phyloP scores from a whole-genome alignment of 1,140 invertebrate genomes.

The Pissodes strobi region DNA sequence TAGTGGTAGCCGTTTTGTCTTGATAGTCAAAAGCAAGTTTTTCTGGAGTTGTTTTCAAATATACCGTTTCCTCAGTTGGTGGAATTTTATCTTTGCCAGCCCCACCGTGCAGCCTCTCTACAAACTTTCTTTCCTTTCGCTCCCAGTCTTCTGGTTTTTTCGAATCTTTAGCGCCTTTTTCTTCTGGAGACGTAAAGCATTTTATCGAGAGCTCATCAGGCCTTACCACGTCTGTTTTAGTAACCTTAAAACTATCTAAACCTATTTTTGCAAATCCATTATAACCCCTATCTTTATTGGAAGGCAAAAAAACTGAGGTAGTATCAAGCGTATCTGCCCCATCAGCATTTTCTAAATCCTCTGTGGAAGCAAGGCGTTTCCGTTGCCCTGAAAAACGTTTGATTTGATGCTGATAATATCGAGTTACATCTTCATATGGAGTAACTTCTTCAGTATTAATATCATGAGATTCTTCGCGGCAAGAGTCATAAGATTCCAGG shows the following conservation, averaged over 20 bases:
- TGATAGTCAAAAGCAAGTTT: constrained; percentile 40
- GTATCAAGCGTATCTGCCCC: constrained; percentile 39
- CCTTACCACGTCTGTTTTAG: constrained; percentile 42
- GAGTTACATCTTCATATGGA: constrained; percentile 46
- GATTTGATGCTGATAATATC: constrained; percentile 52
- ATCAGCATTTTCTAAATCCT: constrained; percentile 52
- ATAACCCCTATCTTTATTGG: constrained; percentile 36
- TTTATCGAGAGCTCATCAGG: constrained; percentile 45
- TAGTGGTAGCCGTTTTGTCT: constrained; percentile 8
- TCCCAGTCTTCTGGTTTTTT: constrained; percentile 57
- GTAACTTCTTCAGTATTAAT: constrained; percentile 49
- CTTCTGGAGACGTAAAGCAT: constrained; percentile 53
- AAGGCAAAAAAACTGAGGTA: constrained; percentile 39
- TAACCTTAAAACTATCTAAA: constrained; percentile 46
- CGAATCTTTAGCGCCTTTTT: constrained; percentile 58
- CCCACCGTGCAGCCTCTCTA: constrained; percentile 56
- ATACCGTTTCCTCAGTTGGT: constrained; percentile 37
- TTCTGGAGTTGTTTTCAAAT: constrained; percentile 39
- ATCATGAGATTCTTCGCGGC: constrained; percentile 10
- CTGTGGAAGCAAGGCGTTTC: constrained; percentile 53
- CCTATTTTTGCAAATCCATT: constrained; percentile 46
- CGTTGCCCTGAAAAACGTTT: constrained; percentile 47
- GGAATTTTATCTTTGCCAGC: constrained; percentile 53
- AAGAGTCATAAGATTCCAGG: constrained; percentile 12
- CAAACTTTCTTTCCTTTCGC: constrained; percentile 52